phyloP scores from a whole-genome alignment of 1,140 invertebrate species.

The Zaprionus kolodkinae region DNA sequence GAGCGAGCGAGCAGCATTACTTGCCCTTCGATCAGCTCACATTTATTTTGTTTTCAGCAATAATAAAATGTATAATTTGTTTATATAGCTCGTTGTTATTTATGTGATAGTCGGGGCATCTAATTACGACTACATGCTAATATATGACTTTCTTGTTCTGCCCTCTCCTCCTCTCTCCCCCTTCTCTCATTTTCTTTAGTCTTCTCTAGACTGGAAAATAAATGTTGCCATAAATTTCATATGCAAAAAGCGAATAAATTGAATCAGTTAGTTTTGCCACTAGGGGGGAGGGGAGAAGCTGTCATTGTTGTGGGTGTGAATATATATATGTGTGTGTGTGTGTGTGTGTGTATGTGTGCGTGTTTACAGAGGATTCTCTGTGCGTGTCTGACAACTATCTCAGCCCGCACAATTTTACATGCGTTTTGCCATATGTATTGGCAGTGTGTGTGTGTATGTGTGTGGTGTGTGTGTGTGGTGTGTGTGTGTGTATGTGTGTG shows the following conservation, averaged over 20 bases:
- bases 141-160: background rate
- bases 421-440: constrained; percentile 2
- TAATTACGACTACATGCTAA: constrained; percentile 1
- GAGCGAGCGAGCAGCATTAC: too few relatives aligned
- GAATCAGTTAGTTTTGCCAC: constrained; percentile 59
- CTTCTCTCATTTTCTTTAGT: background rate
- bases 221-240: constrained; percentile 46
- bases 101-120: background rate
- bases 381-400: constrained; percentile 45
- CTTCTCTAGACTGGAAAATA: constrained; percentile 16
- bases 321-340: background rate
- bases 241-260: constrained; percentile 72
- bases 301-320: constrained; percentile 35
- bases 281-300: background rate
- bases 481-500: background rate
- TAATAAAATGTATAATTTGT: background rate
- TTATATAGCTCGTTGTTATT: background rate
- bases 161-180: background rate
- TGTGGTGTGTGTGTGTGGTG: background rate
- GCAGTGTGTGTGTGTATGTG: background rate
- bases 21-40: too few relatives aligned
- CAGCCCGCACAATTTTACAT: constrained; percentile 39
- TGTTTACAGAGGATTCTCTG: background rate
- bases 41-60: background rate
- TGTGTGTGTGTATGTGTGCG: background rate